These are phyloP conservation scores for Dryococelus australis DNA, from an alignment of 2,888 invertebrate species.

Conservation along the genomic window DNA sequence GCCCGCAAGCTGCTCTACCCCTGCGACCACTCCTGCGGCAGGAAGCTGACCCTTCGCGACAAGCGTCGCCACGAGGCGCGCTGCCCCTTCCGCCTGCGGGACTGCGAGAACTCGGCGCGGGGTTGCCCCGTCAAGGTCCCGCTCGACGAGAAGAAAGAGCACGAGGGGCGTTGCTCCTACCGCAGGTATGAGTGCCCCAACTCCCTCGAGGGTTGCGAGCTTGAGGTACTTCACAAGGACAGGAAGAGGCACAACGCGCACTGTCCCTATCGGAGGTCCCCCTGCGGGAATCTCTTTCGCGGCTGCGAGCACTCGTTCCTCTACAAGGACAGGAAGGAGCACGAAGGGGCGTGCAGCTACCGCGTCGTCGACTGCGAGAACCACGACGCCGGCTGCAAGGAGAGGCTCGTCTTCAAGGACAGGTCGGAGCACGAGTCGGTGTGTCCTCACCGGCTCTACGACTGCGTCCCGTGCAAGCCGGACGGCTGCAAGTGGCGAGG, in stretches of 20 bases:
- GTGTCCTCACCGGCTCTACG: background rate
- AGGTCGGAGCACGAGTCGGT: background rate
- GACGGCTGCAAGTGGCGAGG: constrained; percentile 18
- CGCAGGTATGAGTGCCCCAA: background rate
- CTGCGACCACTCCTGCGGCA: background rate
- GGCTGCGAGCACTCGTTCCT: background rate
- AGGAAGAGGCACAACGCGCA: background rate
- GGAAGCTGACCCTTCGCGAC: background rate
- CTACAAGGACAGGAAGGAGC: background rate
- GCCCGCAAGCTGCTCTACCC: constrained; percentile 17
- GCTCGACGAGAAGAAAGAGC: background rate
- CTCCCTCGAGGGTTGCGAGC: background rate
- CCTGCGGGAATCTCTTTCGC: background rate
- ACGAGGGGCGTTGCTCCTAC: background rate
- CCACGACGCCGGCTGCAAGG: background rate
- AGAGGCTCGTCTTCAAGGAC: background rate
- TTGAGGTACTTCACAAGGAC: background rate
- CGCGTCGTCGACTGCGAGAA: background rate
- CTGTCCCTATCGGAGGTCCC: background rate
- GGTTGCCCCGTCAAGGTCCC: background rate
- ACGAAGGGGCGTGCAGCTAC: background rate
- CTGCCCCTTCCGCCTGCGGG: background rate
- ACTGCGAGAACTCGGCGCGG: background rate
- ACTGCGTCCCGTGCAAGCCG: constrained; percentile 17
- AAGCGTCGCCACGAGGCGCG: background rate